Base-by-base conservation (phyloP, 2,113 vertebrate species). In the Herpetotheres cachinnans region DNA sequence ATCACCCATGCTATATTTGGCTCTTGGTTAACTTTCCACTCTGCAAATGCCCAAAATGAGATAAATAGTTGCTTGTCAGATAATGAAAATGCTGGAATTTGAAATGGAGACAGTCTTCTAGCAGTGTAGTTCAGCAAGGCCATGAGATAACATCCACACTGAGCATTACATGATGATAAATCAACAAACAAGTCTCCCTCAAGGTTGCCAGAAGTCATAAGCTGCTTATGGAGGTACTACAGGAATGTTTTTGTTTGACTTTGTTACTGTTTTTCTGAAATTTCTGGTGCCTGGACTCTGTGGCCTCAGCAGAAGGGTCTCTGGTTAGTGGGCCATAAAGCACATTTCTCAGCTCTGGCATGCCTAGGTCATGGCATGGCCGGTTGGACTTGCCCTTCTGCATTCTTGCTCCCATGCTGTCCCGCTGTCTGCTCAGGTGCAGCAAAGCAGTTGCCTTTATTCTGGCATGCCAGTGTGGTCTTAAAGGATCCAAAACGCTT, bases 331-430 rank as follows among this genome's bases (percentile, higher is more conserved):
- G 89, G 55, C 84, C 55, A 62, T 90, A 73, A 85, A 87, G 62
- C 54, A 50, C 38, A 13, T 25, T 84, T 82, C 62, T 90, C 32
- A 49, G 62, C 58, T 79, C 50, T 94, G 87, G 66, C 42, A 73
- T 94, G 81, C 49, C 42, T 36, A 27, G 93, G 73, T 94, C 89
- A 55, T 65, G 46, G 70, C 36, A 70, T 38, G 70, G 85, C 74
- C 0, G 14, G 78, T 84, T 86, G 46, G 85, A 62, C 94, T 86
- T 82, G 91, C 62, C 84, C 5, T 90, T 82, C 87, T 88, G 71
- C 89, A 80, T 96, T 97, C 91, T 86, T 97, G 47, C 6, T 92
- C 70, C 76, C 5, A 0, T 82, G 52, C 70, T 96, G 49, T 93
- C 82, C 86, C 4, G 3, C 1, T 32, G 36, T 34, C 72, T 89